A percentile compares a stretch with the other conserved stretches of the same genome.
These are phyloP conservation scores for Hypselothyrea guttata DNA, from an alignment of 2,888 invertebrate species.

Conservation along the genomic window DNA sequence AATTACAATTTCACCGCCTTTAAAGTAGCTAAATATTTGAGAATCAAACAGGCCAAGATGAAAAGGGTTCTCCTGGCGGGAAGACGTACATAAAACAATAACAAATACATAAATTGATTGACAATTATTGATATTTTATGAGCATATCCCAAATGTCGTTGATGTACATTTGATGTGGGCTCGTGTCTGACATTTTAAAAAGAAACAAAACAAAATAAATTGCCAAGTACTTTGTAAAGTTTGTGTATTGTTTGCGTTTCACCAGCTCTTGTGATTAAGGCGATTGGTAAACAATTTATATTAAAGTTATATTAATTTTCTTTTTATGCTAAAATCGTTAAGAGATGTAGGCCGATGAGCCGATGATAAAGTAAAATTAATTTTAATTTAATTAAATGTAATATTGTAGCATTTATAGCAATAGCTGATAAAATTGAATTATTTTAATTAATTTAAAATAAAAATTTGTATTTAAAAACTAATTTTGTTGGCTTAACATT, in stretches of 20 bases:
- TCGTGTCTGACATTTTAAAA: slow-evolving; percentile 17
- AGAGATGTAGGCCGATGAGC: too few species aligned
- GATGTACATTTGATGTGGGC: slow-evolving; percentile 46
- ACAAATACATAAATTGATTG: slow-evolving; percentile 39
- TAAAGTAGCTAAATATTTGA: slow-evolving; percentile 25
- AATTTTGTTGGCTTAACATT: too few species aligned
- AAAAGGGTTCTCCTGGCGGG: slow-evolving; percentile 3
- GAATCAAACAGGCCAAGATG: not conserved
- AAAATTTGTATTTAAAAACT: too few species aligned
- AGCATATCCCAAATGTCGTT: slow-evolving; percentile 25
- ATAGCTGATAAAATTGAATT: too few species aligned
- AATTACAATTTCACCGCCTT: not conserved
- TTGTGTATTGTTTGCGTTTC: slow-evolving; percentile 11
- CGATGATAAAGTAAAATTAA: too few species aligned
- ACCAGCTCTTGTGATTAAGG: slow-evolving; percentile 1
- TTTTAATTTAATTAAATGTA: too few species aligned
- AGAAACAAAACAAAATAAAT: slow-evolving; percentile 2
- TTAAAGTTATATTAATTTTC: too few species aligned
- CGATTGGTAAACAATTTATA: slow-evolving; percentile 17
- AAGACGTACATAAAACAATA: slow-evolving; percentile 12
- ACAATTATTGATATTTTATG: slow-evolving; percentile 72
- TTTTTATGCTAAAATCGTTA: too few species aligned
- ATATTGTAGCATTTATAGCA: too few species aligned
- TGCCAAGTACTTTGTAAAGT: slow-evolving; percentile 20
- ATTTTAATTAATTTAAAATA: too few species aligned